Percentiles rank a stretch among this genome's conserved stretches.
phyloP scores from a whole-genome alignment of 2,113 vertebrate genomes.

The Neotoma lepida region DNA sequence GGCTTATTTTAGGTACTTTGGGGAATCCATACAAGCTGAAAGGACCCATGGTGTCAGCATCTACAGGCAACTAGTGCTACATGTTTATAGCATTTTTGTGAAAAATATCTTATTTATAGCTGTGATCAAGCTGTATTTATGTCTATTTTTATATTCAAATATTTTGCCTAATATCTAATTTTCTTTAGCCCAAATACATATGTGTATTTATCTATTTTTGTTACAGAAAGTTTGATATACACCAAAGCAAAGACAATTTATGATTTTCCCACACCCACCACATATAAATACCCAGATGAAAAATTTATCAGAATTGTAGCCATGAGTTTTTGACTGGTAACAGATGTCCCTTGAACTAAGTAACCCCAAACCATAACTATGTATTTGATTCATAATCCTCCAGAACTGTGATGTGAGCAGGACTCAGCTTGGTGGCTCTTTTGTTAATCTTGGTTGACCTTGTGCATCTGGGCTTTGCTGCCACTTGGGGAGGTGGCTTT shows the following conservation, averaged over 20 bases:
- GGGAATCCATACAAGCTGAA: conserved; percentile 14
- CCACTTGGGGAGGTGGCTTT: background rate
- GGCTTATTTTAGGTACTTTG: conserved; percentile 7
- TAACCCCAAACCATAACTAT: background rate
- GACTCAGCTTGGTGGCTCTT: conserved; percentile 46
- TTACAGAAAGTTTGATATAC: conserved; percentile 2
- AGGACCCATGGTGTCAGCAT: background rate
- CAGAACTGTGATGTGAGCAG: background rate
- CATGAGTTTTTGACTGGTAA: background rate
- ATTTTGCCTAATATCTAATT: conserved; percentile 54
- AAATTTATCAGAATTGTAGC: conserved; percentile 8
- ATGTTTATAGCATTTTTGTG: conserved; percentile 30
- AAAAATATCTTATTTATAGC: conserved; percentile 37
- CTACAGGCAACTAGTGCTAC: background rate
- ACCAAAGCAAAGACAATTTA: background rate
- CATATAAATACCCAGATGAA: background rate
- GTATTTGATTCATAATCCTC: conserved; percentile 26
- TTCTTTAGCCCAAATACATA: conserved; percentile 16
- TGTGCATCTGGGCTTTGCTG: background rate
- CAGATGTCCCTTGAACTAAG: background rate
- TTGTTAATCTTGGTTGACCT: background rate
- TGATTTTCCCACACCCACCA: background rate
- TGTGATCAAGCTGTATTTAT: conserved; percentile 26
- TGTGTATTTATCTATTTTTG: conserved; percentile 22
- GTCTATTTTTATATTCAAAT: conserved; percentile 52